Evolutionary conservation across 2,113 vertebrate species (phyloP).

Genomic region (Hirundichthys speculiger): DNA sequence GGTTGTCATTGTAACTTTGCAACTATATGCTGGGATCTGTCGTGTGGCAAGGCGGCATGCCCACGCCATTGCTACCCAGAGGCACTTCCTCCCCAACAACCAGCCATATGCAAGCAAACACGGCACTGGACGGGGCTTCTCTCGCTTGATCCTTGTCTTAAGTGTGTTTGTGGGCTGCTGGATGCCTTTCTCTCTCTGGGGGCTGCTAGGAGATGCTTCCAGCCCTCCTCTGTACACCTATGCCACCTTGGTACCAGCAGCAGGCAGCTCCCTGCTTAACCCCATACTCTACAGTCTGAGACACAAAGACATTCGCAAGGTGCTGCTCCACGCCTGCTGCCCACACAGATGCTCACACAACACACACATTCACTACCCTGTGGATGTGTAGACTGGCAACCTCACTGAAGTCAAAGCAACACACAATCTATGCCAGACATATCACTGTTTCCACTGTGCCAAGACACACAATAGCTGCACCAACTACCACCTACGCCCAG

Average conservation of each 20-base stretch:
- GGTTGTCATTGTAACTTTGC: constrained; percentile 86
- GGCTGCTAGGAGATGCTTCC: constrained; percentile 86
- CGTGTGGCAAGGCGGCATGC: constrained; percentile 88
- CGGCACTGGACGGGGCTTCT: constrained; percentile 70
- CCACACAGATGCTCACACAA: constrained; percentile 73
- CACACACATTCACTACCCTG: constrained; percentile 86
- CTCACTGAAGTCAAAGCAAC: constrained; percentile 15
- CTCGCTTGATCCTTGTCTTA: constrained; percentile 85
- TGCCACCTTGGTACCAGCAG: constrained; percentile 88
- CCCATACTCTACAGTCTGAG: constrained; percentile 94
- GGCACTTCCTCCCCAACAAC: constrained; percentile 86
- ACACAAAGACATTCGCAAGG: constrained; percentile 93
- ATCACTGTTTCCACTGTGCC: constrained; percentile 64
- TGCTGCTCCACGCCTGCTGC: constrained; percentile 88
- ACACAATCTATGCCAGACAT: constrained; percentile 64
- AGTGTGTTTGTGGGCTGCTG: constrained; percentile 92
- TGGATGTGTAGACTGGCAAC: constrained; percentile 84
- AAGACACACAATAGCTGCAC: constrained; percentile 55
- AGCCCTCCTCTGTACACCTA: constrained; percentile 88
- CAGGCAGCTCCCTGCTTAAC: constrained; percentile 93
- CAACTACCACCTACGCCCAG: constrained; percentile 37
- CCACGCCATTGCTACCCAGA: constrained; percentile 94
- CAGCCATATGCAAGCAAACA: constrained; percentile 83
- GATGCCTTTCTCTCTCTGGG: constrained; percentile 92
- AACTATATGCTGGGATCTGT: constrained; percentile 93